Conservation (phyloP, 2,888 invertebrate genomes). For the Gisinianus flammeolus region DNA sequence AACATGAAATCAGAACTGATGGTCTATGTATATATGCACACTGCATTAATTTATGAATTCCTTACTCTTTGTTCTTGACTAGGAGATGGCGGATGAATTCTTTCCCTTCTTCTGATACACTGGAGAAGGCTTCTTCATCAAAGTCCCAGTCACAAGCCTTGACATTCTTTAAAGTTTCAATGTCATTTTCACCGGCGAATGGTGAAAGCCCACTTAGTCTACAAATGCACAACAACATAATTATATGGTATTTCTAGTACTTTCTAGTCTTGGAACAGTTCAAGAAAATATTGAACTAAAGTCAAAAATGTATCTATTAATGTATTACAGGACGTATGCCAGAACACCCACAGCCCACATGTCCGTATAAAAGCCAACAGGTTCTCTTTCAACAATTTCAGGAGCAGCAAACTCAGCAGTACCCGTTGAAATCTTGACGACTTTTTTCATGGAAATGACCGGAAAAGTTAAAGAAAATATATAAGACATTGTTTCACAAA, state of each 20-base stretch:
- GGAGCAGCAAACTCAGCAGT: constrained; percentile 99
- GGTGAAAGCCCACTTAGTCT: constrained; percentile 97
- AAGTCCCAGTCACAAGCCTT: constrained; percentile 99
- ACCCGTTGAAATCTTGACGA: constrained; percentile 98
- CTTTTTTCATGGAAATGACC: too few species aligned
- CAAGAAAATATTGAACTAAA: too few species aligned
- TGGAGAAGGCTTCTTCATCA: constrained; percentile 91
- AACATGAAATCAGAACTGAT: too few species aligned
- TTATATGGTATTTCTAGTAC: too few species aligned
- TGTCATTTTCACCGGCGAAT: constrained; percentile 98
- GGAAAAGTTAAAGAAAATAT: too few species aligned
- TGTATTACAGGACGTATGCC: constrained; percentile 97
- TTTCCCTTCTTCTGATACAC: constrained; percentile 95
- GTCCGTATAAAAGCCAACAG: constrained; percentile 99
- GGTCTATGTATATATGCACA: neutral
- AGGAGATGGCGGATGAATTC: constrained; percentile 96
- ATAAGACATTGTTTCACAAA: too few species aligned
- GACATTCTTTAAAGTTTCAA: constrained; percentile 97
- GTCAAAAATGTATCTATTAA: too few species aligned
- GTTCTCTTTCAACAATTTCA: constrained; percentile 97
- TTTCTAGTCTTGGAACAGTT: too few species aligned
- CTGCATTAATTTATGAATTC: neutral
- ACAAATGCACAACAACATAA: constrained; percentile 38
- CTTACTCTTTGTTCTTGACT: constrained; percentile 90
- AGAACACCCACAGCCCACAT: constrained; percentile 99